Percentiles rank a stretch among this genome's conserved stretches.
These are phyloP conservation scores for Metallyticus violacea DNA, from an alignment of 2,888 invertebrate species.

Conservation along the genomic window DNA sequence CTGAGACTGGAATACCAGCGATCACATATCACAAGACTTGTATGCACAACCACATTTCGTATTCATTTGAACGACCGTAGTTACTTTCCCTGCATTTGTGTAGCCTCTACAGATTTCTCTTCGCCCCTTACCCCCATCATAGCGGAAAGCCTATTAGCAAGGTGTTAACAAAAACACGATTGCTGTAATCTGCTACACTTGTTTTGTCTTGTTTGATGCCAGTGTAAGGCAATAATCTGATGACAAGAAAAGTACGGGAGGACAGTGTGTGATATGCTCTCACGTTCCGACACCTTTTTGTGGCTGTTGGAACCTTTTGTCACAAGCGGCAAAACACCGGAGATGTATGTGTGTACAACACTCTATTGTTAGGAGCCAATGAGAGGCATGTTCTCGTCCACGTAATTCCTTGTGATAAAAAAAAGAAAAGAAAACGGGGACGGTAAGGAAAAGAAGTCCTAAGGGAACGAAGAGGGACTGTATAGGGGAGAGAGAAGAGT, in stretches of 20 bases:
- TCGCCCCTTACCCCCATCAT: not conserved
- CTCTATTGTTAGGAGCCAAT: conserved; percentile 1
- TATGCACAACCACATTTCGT: no score
- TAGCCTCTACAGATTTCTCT: no score
- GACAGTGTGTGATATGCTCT: no score
- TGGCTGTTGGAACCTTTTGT: not conserved
- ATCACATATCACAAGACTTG: no score
- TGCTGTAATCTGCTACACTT: not conserved
- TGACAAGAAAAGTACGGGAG: not conserved
- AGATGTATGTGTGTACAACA: not conserved
- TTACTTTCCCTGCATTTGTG: no score
- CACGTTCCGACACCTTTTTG: not conserved
- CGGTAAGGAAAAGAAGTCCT: not conserved
- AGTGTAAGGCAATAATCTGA: not conserved
- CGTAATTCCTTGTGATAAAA: not conserved
- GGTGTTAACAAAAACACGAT: not conserved
- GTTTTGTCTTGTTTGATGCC: not conserved
- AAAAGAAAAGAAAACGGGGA: not conserved
- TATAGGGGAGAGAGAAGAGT: not conserved
- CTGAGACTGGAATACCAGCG: no score
- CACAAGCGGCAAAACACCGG: not conserved
- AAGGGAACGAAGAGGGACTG: not conserved
- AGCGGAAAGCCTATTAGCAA: not conserved
- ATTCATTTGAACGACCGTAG: no score
- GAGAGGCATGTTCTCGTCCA: conserved; percentile 5